A percentile compares a stretch with the other conserved stretches of the same genome.
Evolutionary conservation across 64 coral and sea anemone species (phyloP).

Genomic region (Cladopsammia gracilis): DNA sequence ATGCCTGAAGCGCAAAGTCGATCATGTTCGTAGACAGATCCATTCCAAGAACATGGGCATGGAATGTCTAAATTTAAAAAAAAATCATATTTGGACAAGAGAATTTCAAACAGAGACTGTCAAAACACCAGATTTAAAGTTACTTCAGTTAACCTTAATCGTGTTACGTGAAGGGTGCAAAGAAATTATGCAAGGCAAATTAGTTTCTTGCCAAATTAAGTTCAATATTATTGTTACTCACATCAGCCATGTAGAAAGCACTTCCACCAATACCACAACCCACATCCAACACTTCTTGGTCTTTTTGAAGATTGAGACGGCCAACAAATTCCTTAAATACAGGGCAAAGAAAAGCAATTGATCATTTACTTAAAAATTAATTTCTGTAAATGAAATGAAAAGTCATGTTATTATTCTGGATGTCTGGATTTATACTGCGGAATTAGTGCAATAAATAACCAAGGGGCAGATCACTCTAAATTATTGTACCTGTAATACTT

Average conservation of each 20-base stretch:
- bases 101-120: no score
- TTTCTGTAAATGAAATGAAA: no score
- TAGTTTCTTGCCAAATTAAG: not conserved
- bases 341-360: not conserved
- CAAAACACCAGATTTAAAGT: no score
- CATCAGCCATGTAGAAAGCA: constrained; percentile 94
- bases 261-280: constrained; percentile 97
- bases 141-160: no score
- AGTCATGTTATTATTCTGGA: no score
- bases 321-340: constrained; percentile 82
- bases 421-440: no score
- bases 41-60: constrained; percentile 86
- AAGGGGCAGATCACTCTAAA: no score
- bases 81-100: not conserved
- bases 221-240: not conserved
- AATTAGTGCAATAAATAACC: no score
- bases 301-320: constrained; percentile 74
- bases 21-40: constrained; percentile 98
- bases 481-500: no score
- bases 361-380: no score
- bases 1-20: constrained; percentile 72
- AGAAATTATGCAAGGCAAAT: not conserved
- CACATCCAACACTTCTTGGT: constrained; percentile 88
- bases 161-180: no score
- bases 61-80: constrained; percentile 78